A percentile compares a stretch with the other conserved stretches of the same genome.
Conservation (phyloP, 2,888 invertebrate species). For the Patella depressa region DNA sequence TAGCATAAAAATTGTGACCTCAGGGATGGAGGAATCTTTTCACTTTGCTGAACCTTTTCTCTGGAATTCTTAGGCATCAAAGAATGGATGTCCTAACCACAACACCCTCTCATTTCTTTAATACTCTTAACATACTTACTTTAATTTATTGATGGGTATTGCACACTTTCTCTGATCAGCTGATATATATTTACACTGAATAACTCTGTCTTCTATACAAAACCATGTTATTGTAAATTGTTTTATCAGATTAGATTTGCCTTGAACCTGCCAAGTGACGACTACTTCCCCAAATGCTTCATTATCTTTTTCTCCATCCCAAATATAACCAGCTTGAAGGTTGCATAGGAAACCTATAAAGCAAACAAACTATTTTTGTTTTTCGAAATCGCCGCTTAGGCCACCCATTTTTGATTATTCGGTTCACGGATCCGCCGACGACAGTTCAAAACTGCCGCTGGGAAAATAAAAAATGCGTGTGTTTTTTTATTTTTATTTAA, state of each 20-base stretch:
- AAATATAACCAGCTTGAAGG: slow-evolving; percentile 51
- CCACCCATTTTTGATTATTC: too few species aligned
- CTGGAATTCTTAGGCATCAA: too few species aligned
- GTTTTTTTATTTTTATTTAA: too few species aligned
- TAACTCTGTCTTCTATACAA: slow-evolving; percentile 59
- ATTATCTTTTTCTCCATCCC: slow-evolving; percentile 52
- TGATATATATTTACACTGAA: slow-evolving; percentile 66
- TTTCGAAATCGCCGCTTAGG: too few species aligned
- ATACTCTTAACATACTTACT: slow-evolving; percentile 47
- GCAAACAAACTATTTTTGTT: background rate
- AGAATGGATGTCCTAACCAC: too few species aligned
- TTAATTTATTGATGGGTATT: slow-evolving; percentile 63
- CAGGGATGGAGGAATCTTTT: too few species aligned
- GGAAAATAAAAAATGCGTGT: too few species aligned
- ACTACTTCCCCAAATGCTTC: slow-evolving; percentile 63
- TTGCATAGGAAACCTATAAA: slow-evolving; percentile 54
- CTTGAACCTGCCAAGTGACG: slow-evolving; percentile 65
- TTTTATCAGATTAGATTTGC: slow-evolving; percentile 53
- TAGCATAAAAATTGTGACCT: too few species aligned
- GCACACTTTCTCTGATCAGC: slow-evolving; percentile 56
- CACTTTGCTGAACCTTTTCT: too few species aligned
- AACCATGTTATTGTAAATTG: slow-evolving; percentile 69
- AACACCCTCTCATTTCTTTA: too few species aligned
- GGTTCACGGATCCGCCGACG: too few species aligned
- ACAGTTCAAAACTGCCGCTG: too few species aligned